Base-by-base conservation (phyloP, 2,888 invertebrate genomes). In the Oscheius sp. region DNA sequence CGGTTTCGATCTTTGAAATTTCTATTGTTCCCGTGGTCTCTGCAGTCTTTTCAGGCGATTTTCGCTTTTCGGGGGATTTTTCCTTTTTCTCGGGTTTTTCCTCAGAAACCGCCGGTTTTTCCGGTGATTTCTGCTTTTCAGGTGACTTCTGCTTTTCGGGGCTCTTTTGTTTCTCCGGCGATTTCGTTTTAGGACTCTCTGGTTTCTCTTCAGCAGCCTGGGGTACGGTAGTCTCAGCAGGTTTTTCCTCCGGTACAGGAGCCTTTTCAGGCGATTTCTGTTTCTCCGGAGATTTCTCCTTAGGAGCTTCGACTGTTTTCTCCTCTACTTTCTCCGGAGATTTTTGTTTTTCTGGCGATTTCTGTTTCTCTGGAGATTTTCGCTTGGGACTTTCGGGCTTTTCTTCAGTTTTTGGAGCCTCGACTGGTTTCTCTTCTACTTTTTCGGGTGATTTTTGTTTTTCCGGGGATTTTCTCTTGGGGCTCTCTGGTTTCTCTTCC, bases 181-280 rank as follows among this genome's bases (percentile, higher is more conserved):
- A n/a, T n/a, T n/a, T n/a, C n/a, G n/a, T n/a, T n/a, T n/a, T n/a
- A n/a, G n/a, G n/a, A n/a, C n/a, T n/a, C n/a, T n/a, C n/a, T n/a
- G n/a, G n/a, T n/a, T n/a, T n/a, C n/a, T n/a, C n/a, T n/a, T n/a
- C n/a, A n/a, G n/a, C n/a, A n/a, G n/a, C n/a, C 13, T n/a, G n/a
- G n/a, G n/a, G n/a, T n/a, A n/a, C n/a, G n/a, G n/a, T n/a, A n/a
- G n/a, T n/a, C n/a, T n/a, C 21, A 21, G 27, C 68, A 29, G 18
- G 25, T 46, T 43, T 71, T 59, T 7, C n/a, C 35, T 6, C 46
- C 61, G 21, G 43, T n/a, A 16, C 13, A 13, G 56, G 61, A 6
- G 41, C 64, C 59, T 13, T 56, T 49, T 56, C 71, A 29, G 76
- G 63, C 21, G 71, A 68, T 23, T 73, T 70, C 55, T 43, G 59